Conservation (phyloP, 2,888 invertebrate genomes). For the Lasioglossum marginatum region DNA sequence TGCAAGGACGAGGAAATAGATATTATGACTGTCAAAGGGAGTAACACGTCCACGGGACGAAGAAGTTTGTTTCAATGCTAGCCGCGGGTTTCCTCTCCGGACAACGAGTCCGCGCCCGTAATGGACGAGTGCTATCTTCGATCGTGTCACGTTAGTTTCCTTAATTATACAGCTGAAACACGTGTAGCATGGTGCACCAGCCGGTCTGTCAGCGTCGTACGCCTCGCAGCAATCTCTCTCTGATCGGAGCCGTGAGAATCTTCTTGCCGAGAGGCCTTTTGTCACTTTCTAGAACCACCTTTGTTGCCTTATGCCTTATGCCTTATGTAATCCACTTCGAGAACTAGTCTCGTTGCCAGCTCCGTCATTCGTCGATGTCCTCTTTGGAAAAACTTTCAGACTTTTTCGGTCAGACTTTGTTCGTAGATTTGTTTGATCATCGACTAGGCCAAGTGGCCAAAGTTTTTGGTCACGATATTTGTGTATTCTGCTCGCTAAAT, state of each 20-base stretch:
- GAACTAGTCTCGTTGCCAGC: neutral
- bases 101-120: slow-evolving; percentile 18
- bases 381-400: neutral
- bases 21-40: slow-evolving; percentile 56
- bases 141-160: slow-evolving; percentile 57
- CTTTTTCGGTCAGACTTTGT: neutral
- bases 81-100: neutral
- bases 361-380: neutral
- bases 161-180: slow-evolving; percentile 57
- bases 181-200: slow-evolving; percentile 40
- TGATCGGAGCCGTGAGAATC: slow-evolving; percentile 51
- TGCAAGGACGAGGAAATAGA: slow-evolving; percentile 62
- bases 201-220: slow-evolving; percentile 28
- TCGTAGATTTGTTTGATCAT: neutral
- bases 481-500: neutral
- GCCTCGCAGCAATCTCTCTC: slow-evolving; percentile 12
- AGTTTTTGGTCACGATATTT: neutral
- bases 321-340: slow-evolving; percentile 13
- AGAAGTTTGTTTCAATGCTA: slow-evolving; percentile 24
- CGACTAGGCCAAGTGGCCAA: neutral
- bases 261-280: slow-evolving; percentile 32
- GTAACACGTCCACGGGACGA: slow-evolving; percentile 45
- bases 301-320: slow-evolving; percentile 15
- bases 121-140: slow-evolving; percentile 41
- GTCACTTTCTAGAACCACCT: slow-evolving; percentile 47